Evolutionary conservation across 2,797 vertebrate species (phyloP).

Genomic region (Emys orbicularis): DNA sequence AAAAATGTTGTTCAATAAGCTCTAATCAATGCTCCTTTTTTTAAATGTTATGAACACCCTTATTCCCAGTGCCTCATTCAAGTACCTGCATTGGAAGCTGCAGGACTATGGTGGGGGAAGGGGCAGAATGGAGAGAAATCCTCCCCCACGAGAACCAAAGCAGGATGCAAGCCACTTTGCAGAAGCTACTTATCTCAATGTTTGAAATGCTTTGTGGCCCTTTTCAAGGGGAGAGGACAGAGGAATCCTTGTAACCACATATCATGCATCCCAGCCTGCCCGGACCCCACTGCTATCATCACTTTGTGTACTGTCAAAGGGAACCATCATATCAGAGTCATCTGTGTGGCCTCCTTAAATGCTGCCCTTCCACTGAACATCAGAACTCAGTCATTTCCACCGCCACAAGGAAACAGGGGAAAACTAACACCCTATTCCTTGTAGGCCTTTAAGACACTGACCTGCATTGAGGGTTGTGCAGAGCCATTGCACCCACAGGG

Average conservation of each 20-base stretch:
- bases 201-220: neutral
- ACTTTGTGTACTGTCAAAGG: conserved; percentile 1
- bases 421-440: neutral
- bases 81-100: neutral
- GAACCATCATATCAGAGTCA: neutral
- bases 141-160: neutral
- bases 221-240: neutral
- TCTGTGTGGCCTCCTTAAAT: neutral
- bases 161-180: neutral
- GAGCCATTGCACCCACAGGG: neutral
- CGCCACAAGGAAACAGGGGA: neutral
- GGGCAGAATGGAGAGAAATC: neutral
- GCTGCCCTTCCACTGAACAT: neutral
- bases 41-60: neutral
- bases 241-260: conserved; percentile 1
- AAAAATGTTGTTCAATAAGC: neutral
- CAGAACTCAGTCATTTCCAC: neutral
- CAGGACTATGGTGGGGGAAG: neutral
- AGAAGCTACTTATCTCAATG: neutral
- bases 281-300: neutral
- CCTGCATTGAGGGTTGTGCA: neutral
- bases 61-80: neutral
- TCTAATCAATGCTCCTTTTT: neutral
- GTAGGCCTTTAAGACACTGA: neutral
- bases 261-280: neutral